Conservation (phyloP, 2,888 invertebrate species). For the Calliphora vomitoria region DNA sequence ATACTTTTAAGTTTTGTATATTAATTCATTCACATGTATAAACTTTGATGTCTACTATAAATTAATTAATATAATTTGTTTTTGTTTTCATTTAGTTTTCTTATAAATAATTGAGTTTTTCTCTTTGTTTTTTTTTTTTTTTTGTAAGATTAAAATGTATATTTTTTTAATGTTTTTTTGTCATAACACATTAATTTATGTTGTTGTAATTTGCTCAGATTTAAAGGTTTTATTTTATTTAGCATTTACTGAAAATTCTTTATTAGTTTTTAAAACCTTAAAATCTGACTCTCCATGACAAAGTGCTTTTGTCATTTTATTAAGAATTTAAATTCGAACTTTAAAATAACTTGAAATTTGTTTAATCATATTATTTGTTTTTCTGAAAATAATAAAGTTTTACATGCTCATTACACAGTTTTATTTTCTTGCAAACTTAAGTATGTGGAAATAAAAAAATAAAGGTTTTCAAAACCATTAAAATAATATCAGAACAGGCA, state of each 20-base stretch:
- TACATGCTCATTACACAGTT: too few relatives aligned
- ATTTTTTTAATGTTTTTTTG: not conserved
- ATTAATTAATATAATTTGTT: conserved; percentile 28
- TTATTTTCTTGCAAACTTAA: not conserved
- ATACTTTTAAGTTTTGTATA: conserved; percentile 30
- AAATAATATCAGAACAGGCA: not conserved
- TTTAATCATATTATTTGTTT: too few relatives aligned
- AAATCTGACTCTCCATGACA: too few relatives aligned
- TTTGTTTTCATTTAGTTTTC: conserved; percentile 34
- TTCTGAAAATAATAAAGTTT: too few relatives aligned
- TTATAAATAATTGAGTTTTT: conserved; percentile 64
- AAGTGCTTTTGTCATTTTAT: too few relatives aligned
- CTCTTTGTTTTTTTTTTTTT: conserved; percentile 27
- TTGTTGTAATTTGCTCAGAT: not conserved
- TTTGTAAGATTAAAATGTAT: conserved; percentile 37
- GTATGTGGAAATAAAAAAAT: not conserved
- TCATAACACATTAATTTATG: not conserved
- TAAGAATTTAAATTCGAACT: too few relatives aligned
- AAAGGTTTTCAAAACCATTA: not conserved
- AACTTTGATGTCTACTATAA: conserved; percentile 63
- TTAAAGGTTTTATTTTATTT: too few relatives aligned
- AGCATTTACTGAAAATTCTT: too few relatives aligned
- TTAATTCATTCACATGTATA: conserved; percentile 61
- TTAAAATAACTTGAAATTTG: too few relatives aligned
- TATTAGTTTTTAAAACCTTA: too few relatives aligned